Base-by-base conservation (phyloP, 2,888 invertebrate species). In the Phasia obesa region DNA sequence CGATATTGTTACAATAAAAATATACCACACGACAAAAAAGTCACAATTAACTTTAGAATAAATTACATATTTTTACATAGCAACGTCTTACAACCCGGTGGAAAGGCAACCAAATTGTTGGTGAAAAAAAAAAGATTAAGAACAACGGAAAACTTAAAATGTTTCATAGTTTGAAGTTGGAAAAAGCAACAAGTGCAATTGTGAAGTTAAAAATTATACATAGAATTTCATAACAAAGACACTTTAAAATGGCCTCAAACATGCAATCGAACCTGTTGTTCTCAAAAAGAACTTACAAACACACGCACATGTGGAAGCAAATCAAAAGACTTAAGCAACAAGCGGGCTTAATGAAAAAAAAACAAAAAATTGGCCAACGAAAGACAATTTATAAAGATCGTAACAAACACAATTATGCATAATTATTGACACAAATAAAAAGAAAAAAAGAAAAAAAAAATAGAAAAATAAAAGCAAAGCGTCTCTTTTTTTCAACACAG, bases 301-400 rank as follows among this genome's bases (percentile, higher is more conserved):
- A 5, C 19, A 31, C 44, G 15, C 3, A 47, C 17, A 47, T 31
- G n/a, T 38, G 35, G 35, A 23, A 57, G 17, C n/a, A 65, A 73
- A 42, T 71, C 59, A 67, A 79, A 79, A 79, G 73, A 67, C 73
- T 73, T 79, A 67, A 53, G 42, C 51, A 27, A 79, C 79, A 60
- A 74, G 47, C 67, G 27, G 27, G 21, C 15, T 60, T 21, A 21
- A 3, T 4, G 15, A 4, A 44, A 70, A n/a, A 44, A 9, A 7
- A 9, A 38, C 38, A 9, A 4, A 7, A 44, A 47, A 7, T 47
- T 2, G 15, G 7, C 19, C 4, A 47, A 57, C 27, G 15, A 13
- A 62, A 60, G 44, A 70, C 19, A 70, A 44, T 47, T 70, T 57
- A 27, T 70, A 31, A 42, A 21, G 15, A 31, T 44, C 51, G 15